Conservation (phyloP, 2,113 vertebrate species). For the Crotophaga sulcirostris region DNA sequence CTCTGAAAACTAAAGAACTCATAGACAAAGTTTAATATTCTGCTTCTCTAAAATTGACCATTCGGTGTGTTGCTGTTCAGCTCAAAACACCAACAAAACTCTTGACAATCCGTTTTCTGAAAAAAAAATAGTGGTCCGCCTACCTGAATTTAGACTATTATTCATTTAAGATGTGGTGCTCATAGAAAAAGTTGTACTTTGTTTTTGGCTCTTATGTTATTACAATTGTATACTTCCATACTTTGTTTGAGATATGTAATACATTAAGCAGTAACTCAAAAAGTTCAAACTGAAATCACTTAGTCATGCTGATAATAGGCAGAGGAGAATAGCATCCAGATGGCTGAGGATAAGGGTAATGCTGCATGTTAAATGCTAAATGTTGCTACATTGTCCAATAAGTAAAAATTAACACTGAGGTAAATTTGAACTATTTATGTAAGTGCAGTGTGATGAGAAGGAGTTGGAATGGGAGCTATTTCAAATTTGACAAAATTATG, state of each 20-base stretch:
- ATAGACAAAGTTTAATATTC: not conserved
- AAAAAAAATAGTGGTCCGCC: not conserved
- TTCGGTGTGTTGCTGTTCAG: not conserved
- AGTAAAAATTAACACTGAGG: not conserved
- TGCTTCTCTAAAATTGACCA: not conserved
- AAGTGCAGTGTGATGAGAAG: not conserved
- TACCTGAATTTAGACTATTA: not conserved
- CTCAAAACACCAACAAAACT: not conserved
- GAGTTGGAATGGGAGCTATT: not conserved
- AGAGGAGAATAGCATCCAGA: not conserved
- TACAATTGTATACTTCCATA: not conserved
- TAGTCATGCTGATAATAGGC: not conserved
- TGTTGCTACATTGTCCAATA: not conserved
- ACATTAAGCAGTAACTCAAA: not conserved
- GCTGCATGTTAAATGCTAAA: not conserved
- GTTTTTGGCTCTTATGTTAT: not conserved
- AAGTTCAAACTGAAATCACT: not conserved
- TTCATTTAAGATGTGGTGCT: not conserved
- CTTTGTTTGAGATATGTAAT: not conserved
- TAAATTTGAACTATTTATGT: not conserved
- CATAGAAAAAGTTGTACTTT: not conserved
- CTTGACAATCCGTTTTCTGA: not conserved
- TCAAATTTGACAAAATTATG: not conserved
- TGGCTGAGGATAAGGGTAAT: not conserved
- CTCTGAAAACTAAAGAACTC: not conserved